Evolutionary conservation across 2,797 vertebrate species (phyloP).

Genomic region (Fratercula arctica): DNA sequence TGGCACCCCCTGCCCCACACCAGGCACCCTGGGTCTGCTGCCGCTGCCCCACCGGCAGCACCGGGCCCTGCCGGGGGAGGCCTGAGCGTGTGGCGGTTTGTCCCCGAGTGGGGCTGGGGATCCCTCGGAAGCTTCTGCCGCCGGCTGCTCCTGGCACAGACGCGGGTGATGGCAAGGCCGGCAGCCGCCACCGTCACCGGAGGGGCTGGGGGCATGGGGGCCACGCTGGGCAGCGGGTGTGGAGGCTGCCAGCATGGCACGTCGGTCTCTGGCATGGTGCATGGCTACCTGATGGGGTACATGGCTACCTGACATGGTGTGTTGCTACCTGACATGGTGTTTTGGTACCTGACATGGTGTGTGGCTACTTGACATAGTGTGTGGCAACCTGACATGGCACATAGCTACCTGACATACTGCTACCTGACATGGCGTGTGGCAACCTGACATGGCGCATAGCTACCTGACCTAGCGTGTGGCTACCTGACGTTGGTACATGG

Average conservation of each 20-base stretch:
- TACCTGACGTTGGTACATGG: background rate
- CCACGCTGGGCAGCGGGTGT: rapidly evolving
- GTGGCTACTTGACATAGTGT: background rate
- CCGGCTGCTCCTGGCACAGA: background rate
- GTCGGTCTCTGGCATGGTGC: too few relatives aligned
- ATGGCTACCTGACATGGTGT: background rate
- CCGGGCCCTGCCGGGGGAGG: background rate
- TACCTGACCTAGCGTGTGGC: too few relatives aligned
- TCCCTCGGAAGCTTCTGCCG: background rate
- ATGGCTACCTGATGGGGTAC: background rate
- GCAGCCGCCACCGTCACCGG: background rate
- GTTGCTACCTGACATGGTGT: background rate
- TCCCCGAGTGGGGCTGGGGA: background rate
- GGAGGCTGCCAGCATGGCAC: rapidly evolving
- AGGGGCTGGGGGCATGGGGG: background rate
- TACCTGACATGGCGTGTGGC: too few relatives aligned
- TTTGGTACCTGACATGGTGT: too few relatives aligned
- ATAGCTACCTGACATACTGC: too few relatives aligned
- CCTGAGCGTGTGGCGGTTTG: rapidly evolving
- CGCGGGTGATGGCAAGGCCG: rapidly evolving
- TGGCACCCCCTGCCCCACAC: background rate
- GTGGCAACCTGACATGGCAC: background rate
- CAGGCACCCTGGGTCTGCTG: rapidly evolving
- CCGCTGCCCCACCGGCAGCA: background rate
- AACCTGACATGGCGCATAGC: too few relatives aligned